Conservation (phyloP, 1,140 invertebrate species). For the Heliothis virescens region DNA sequence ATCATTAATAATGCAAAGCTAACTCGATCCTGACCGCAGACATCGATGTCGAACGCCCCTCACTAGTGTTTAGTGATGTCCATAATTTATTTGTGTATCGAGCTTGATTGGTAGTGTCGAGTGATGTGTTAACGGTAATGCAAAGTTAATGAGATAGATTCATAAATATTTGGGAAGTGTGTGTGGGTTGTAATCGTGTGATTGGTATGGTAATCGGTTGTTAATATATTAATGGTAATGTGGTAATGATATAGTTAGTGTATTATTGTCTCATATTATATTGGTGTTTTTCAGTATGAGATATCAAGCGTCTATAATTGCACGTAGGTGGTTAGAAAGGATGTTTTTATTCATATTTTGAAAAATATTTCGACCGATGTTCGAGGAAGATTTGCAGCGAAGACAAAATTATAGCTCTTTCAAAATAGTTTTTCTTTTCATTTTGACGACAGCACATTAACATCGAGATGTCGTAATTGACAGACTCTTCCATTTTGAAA, state of each 20-base stretch:
- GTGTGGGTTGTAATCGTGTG: background rate
- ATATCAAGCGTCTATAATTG: no score
- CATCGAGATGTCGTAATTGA: no score
- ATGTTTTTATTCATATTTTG: no score
- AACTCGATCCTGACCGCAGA: slow-evolving; percentile 65
- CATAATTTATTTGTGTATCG: slow-evolving; percentile 59
- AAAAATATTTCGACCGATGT: no score
- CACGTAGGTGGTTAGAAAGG: no score
- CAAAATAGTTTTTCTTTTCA: no score
- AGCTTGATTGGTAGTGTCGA: slow-evolving; percentile 41
- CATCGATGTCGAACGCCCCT: slow-evolving; percentile 70
- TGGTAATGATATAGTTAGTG: background rate
- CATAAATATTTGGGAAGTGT: background rate
- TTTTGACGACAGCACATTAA: no score
- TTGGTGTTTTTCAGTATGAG: no score
- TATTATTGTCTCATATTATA: no score
- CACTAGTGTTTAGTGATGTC: slow-evolving; percentile 57
- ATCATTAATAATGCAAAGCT: slow-evolving; percentile 85
- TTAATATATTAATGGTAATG: background rate
- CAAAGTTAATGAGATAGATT: slow-evolving; percentile 18
- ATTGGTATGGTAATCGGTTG: background rate
- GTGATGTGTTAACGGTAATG: slow-evolving; percentile 35
- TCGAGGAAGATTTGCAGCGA: no score
- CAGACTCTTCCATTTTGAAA: no score
- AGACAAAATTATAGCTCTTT: no score